Evolutionary conservation across 2,113 vertebrate genomes (phyloP), one percentile per base, ranked within the genome.

Genomic region (Gasterosteus aculeatus): DNA sequence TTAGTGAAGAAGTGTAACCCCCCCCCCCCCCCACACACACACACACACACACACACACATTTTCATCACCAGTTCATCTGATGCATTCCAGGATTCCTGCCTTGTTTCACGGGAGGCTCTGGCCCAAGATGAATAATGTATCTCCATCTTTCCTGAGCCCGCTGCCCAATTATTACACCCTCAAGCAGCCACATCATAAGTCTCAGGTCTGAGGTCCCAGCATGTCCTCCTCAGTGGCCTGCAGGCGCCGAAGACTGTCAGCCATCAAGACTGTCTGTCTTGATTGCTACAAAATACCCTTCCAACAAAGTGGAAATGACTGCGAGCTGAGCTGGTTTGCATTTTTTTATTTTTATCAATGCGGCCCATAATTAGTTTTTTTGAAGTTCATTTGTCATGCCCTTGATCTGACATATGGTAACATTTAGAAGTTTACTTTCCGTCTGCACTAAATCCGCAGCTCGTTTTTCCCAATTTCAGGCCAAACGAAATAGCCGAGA

Each of bases 121-220:
- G 38, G 39, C 49, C 35, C 53, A 75, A 42, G 61, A 89, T 89
- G 82, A 88, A 88, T 87, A 85, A 89, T 83, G 72, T 69, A 89
- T 74, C 29, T 49, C 9, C 2, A 51, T 47, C 33, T 79, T 78
- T 80, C 81, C 77, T 71, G 69, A 85, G 63, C 42, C 69, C 64
- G 73, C 72, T 84, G 62, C 83, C 75, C 80, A 72, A 80, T 87
- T 76, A 86, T 82, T 72, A 67, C 61, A 19, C 60, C 39, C 53
- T 68, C 58, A 26, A 75, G 47, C 67, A 84, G 76, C 72, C 33
- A 35, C 68, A 62, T 78, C 47, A 59, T 33, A 77, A 81, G 64
- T 72, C 56, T 57, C 67, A 70, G 46, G 64, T 69, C 10, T 10
- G 42, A 46, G 60, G 46, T 44, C 26, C 58, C 58, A 15, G 44